phyloP scores from a whole-genome alignment of 1,140 invertebrate species.

The Ruditapes philippinarum region DNA sequence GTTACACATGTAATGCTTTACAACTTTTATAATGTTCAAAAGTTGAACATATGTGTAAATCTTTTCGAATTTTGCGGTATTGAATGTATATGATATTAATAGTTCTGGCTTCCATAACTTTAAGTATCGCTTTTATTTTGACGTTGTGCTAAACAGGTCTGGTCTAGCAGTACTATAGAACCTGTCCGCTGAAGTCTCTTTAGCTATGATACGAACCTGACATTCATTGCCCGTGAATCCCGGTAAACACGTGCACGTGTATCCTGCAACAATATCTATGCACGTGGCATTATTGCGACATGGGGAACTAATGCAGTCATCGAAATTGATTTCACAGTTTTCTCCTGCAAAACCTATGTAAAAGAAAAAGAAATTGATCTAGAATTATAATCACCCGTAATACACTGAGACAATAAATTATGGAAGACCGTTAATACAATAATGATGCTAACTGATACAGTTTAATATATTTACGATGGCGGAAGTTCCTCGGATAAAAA shows the following conservation, averaged over 20 bases:
- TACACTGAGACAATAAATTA: neutral
- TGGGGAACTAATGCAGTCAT: conserved; percentile 8
- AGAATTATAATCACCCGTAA: neutral
- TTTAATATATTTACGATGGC: neutral
- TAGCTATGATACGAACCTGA: too few species aligned
- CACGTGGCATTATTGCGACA: conserved; percentile 26
- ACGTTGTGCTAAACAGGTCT: too few species aligned
- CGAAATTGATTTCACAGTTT: conserved; percentile 7
- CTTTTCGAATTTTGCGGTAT: too few species aligned
- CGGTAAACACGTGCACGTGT: neutral
- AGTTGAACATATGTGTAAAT: neutral
- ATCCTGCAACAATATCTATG: conserved; percentile 2
- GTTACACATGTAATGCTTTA: neutral
- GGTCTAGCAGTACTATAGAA: too few species aligned
- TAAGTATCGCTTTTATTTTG: too few species aligned
- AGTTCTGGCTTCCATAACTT: too few species aligned
- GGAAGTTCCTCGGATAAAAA: neutral
- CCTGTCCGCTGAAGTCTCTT: too few species aligned
- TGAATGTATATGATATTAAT: too few species aligned
- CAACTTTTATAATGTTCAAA: neutral
- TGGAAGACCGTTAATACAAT: neutral
- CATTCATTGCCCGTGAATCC: neutral
- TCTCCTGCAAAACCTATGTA: conserved; percentile 23
- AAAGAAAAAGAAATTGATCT: neutral
- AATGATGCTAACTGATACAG: neutral